These are phyloP conservation scores for Physocephala rufipes DNA, from an alignment of 2,888 invertebrate genomes.

Conservation along the genomic window DNA sequence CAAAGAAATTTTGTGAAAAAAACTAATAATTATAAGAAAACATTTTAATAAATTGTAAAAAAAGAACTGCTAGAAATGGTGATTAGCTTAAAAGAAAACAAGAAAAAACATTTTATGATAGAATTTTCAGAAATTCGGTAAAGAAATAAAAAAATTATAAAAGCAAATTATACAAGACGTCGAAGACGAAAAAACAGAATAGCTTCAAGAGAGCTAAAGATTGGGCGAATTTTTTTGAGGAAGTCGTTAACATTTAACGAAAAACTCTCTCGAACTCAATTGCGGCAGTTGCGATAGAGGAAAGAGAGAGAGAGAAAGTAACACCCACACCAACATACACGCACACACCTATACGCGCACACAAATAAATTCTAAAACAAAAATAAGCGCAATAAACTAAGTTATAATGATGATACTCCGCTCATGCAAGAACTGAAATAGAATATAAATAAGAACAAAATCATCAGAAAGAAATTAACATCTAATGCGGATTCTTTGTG, in stretches of 20 bases:
- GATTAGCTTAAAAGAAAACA: slow-evolving; percentile 44
- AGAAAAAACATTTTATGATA: too few species aligned
- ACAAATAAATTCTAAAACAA: slow-evolving; percentile 9
- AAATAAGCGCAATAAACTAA: not conserved
- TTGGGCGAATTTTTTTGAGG: not conserved
- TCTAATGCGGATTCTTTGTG: not conserved
- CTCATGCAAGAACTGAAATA: not conserved
- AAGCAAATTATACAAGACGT: slow-evolving; percentile 8
- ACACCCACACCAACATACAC: not conserved
- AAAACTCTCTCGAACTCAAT: not conserved
- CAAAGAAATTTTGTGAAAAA: too few species aligned
- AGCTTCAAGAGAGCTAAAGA: not conserved
- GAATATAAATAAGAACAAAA: not conserved
- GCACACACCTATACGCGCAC: not conserved
- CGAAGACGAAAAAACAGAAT: not conserved
- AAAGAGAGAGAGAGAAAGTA: not conserved
- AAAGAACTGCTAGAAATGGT: slow-evolving; percentile 44
- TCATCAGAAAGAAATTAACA: not conserved
- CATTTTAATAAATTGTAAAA: slow-evolving; percentile 24
- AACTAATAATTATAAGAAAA: not conserved
- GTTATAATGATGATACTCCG: not conserved
- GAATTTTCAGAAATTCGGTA: slow-evolving; percentile 26
- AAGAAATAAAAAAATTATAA: slow-evolving; percentile 11
- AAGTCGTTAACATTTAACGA: not conserved
- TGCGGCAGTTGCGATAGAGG: not conserved